Base-by-base conservation (phyloP, 1,140 invertebrate species). In the Drosophila tropicalis region DNA sequence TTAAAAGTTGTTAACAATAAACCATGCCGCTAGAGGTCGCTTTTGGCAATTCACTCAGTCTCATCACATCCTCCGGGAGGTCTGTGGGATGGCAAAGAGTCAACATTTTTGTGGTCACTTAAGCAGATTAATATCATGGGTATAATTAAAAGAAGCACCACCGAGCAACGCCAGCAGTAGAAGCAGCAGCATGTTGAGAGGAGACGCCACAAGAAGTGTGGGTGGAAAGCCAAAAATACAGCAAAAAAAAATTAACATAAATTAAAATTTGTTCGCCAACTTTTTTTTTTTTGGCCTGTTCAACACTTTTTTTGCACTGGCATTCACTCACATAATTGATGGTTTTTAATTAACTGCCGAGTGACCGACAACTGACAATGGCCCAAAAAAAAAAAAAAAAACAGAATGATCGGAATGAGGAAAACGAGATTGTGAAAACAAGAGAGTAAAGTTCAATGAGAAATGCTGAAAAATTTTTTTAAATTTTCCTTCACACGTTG, bases 31-130 rank as follows among this genome's bases (percentile, higher is more conserved):
- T 67, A 77, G 80, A 89, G 80, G 80, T 89, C 68, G 67, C 54
- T 34, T 17, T 40, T 36, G 9, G 13, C 12, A 25, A 41, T 15
- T 5, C 58, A 36, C 54, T 15, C 62, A 34, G 25, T 34, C 39
- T 17, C 39, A 10, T 22, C 34, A 5, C 56, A 47, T 1, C 22
- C 40, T 54, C 44, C 17, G 25, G n/a, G 36, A n/a, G n/a, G 1
- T 25, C 41, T 65, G 34, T 61, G 63, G 70, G 47, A 56, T 25
- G 60, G 44, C 44, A 25, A 56, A 74, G 72, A 89, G 84, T 87
- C 84, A 81, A 89, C 85, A 89, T 90, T 90, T 90, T 89, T 89
- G 85, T 90, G 84, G 84, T 90, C 84, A 89, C 84, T 89, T 89
- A 89, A 89, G 84, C 84, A 90, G 84, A 89, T 89, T 89, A 89